Conservation (phyloP, 2,888 invertebrate species). For the Aricia artaxerxes region DNA sequence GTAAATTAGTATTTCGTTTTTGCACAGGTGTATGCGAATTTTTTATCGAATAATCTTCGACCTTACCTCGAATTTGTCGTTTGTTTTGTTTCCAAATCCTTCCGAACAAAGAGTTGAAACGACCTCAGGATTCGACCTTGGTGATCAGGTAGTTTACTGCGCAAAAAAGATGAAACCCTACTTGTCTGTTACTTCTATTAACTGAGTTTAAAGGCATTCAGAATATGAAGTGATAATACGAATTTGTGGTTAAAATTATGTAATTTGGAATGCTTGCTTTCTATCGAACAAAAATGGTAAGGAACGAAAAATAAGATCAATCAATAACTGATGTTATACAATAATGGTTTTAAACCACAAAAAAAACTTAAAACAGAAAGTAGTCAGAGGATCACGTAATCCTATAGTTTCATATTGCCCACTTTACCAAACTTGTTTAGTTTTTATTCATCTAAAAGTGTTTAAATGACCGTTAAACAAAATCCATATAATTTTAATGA, state of each 20-base stretch:
- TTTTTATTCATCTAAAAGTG: neutral
- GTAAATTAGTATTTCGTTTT: conserved; percentile 49
- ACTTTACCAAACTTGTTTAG: too few relatives aligned
- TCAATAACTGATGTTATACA: too few relatives aligned
- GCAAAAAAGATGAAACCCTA: neutral
- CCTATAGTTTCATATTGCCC: neutral
- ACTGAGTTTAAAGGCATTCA: neutral
- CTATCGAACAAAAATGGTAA: too few relatives aligned
- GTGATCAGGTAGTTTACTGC: conserved; percentile 34
- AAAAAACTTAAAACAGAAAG: too few relatives aligned
- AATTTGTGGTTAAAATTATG: too few relatives aligned
- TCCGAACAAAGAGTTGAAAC: conserved; percentile 44
- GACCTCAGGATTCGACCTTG: conserved; percentile 42
- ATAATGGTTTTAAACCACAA: too few relatives aligned
- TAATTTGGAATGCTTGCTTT: too few relatives aligned
- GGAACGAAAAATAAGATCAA: too few relatives aligned
- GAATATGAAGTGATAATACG: neutral
- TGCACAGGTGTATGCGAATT: conserved; percentile 66
- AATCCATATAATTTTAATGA: neutral
- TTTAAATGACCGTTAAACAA: neutral
- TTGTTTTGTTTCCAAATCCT: conserved; percentile 60
- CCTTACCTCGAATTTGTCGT: conserved; percentile 55
- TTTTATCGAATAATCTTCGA: conserved; percentile 59
- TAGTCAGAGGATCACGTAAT: too few relatives aligned
- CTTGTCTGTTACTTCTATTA: neutral